These are phyloP conservation scores for Aphis gossypii DNA, from an alignment of 1,140 invertebrate species.

Conservation along the genomic window DNA sequence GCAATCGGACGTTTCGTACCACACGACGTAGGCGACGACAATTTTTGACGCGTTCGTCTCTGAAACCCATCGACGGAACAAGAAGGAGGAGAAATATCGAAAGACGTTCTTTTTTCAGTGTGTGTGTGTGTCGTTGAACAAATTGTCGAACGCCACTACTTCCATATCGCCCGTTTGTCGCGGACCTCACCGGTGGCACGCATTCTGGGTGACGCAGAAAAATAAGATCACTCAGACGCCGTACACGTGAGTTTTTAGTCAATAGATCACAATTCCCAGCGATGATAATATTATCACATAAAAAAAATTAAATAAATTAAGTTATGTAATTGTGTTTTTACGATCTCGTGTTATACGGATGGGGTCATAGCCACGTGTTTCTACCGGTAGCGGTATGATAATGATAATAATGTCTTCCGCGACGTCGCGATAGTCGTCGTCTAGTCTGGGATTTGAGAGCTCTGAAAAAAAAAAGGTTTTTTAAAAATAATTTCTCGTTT, in stretches of 20 bases:
- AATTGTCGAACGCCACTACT: not conserved
- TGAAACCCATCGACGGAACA: not conserved
- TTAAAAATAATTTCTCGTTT: not conserved
- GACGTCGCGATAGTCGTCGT: not conserved
- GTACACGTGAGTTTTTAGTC: not conserved
- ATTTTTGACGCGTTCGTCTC: not conserved
- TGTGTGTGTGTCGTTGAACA: too few relatives aligned
- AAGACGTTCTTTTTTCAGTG: not conserved
- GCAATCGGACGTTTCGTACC: conserved; percentile 37
- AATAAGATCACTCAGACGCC: not conserved
- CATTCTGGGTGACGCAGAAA: not conserved
- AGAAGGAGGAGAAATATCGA: not conserved
- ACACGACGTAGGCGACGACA: not conserved
- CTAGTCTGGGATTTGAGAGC: not conserved
- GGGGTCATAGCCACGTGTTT: not conserved
- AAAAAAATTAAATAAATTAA: not conserved
- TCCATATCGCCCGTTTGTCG: not conserved
- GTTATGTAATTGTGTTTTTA: not conserved
- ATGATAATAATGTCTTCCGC: not conserved
- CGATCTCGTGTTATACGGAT: not conserved
- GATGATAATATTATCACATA: not conserved
- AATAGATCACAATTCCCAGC: not conserved
- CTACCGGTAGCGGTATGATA: not conserved
- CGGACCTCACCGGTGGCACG: not conserved
- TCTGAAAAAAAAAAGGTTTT: not conserved